phyloP scores from a whole-genome alignment of 2,797 vertebrate species.

The Propithecus deckenii region DNA sequence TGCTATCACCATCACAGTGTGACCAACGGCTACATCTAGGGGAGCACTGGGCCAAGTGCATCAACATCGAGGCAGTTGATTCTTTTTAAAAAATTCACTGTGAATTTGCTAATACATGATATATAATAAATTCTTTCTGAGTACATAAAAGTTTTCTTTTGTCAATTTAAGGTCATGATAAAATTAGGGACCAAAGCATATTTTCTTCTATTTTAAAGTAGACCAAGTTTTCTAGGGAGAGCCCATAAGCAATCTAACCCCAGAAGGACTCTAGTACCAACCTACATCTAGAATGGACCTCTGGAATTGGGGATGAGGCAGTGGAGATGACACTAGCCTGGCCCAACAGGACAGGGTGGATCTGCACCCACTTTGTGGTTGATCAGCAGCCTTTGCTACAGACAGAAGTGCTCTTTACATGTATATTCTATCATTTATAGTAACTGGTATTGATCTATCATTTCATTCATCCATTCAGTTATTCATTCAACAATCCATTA shows the following conservation, averaged over 20 bases:
- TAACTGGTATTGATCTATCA: not conserved
- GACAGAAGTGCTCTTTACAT: accelerated
- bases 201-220: not conserved
- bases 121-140: not conserved
- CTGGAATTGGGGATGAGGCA: not conserved
- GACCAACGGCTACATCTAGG: not conserved
- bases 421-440: not conserved
- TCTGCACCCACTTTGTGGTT: not conserved
- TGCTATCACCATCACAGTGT: not conserved
- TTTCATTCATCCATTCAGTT: not conserved
- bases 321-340: not conserved
- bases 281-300: not conserved
- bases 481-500: not conserved
- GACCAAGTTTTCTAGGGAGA: not conserved
- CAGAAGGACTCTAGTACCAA: not conserved
- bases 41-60: accelerated
- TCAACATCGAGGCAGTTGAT: not conserved
- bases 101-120: not conserved
- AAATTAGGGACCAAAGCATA: not conserved
- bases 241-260: not conserved
- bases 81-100: not conserved
- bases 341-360: no score
- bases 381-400: not conserved
- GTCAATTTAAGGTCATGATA: not conserved
- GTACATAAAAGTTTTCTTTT: not conserved